Percentiles rank a stretch among this genome's conserved stretches.
Evolutionary conservation across 1,140 invertebrate genomes (phyloP).

Genomic region (Daktulosphaira vitifoliae): DNA sequence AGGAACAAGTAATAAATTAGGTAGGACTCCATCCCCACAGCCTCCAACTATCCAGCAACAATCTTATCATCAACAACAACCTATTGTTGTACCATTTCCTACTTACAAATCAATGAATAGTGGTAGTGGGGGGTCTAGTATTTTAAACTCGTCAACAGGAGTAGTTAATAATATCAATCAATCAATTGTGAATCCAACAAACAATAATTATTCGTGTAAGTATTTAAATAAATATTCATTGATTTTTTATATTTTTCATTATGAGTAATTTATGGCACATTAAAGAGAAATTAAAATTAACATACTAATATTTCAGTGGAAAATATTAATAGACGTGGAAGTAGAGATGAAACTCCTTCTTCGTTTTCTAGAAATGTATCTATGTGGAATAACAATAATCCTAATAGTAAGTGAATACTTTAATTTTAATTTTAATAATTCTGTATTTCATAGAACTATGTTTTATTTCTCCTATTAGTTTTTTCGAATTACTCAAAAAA

Average conservation of each 20-base stretch:
- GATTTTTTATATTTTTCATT: too few relatives aligned
- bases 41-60: conserved; percentile 1
- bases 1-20: conserved; percentile 6
- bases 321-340: conserved; percentile 6
- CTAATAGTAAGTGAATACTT: conserved; percentile 10
- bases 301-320: conserved; percentile 29
- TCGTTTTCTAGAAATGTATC: conserved; percentile 13
- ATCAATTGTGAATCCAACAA: background rate
- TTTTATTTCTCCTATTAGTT: background rate
- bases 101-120: conserved; percentile 12
- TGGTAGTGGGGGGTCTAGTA: background rate
- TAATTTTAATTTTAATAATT: background rate
- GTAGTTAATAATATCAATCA: conserved; percentile 5
- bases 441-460: background rate
- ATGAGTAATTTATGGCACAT: too few relatives aligned
- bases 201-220: conserved; percentile 18
- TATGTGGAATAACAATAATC: conserved; percentile 7
- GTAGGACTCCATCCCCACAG: conserved; percentile 17
- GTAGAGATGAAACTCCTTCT: background rate
- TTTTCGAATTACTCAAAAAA: too few relatives aligned
- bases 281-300: too few relatives aligned
- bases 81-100: conserved; percentile 11
- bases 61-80: conserved; percentile 11
- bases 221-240: background rate
- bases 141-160: background rate